A percentile compares a stretch with the other conserved stretches of the same genome.
Conservation (phyloP, 2,797 vertebrate species). For the Babyrousa celebensis region DNA sequence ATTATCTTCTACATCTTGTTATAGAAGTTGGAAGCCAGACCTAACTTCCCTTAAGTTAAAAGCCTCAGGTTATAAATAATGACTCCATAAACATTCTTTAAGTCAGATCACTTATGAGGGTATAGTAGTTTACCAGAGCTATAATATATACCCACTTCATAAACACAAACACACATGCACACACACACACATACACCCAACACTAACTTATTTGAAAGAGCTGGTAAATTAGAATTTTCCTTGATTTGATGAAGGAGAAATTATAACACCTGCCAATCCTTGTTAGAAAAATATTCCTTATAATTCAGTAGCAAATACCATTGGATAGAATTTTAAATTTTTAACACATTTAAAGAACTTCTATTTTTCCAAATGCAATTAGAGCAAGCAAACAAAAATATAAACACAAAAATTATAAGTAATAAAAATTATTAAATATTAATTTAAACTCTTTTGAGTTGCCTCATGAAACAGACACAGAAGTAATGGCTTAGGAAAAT, state of each 20-base stretch:
- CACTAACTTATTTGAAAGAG: background rate
- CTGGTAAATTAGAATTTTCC: background rate
- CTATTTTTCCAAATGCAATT: background rate
- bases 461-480: conserved; percentile 18
- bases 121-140: background rate
- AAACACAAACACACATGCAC: too few relatives aligned
- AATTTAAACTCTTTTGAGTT: conserved; percentile 33
- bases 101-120: background rate
- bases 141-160: background rate
- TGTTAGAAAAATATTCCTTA: background rate
- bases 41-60: background rate
- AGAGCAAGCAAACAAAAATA: conserved; percentile 15
- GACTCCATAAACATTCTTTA: background rate
- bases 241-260: background rate
- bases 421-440: conserved; percentile 51
- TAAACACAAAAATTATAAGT: conserved; percentile 15
- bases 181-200: background rate
- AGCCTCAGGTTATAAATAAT: background rate
- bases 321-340: background rate
- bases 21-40: background rate
- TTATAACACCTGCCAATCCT: background rate
- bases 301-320: background rate
- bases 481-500: conserved; percentile 75
- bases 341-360: background rate
- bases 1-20: background rate